Evolutionary conservation across 1,140 invertebrate species (phyloP), one percentile per base, ranked within the genome.

Genomic region (Parapsyche elsis): DNA sequence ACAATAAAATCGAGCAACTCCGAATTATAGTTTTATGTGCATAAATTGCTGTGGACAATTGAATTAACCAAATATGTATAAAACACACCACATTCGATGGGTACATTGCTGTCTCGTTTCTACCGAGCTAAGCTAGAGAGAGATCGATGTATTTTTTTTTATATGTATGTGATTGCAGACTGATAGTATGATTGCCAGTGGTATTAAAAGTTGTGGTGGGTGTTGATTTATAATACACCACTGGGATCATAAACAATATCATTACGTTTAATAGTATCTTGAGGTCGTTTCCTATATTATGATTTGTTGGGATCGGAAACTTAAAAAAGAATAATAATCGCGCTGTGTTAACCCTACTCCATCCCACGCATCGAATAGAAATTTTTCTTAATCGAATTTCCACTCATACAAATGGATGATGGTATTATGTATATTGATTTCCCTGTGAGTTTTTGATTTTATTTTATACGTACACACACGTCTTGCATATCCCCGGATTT

Each of bases 1-100:
- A 21, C 21, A 61, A 61, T 19, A 61, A 21, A 21, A 61, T 7
- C 57, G 21, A 16, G 21, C 21, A 61, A 61, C 57, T 21, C 57
- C 21, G 19, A 38, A 71, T 38, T 71, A 71, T 71, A 26, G 26
- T 71, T 71, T 38, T 23, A 24, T 23, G 16, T 14, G 67, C 67
- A 44, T 71, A 71, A 71, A 71, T 71, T 71, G 67, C 67, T 24
- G 14, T 24, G 24, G 30, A 71, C 67, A 71, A 71, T 71, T 71
- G 67, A 71, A 71, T 71, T 71, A 71, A 71, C 24, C 5, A 71
- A 71, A 71, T 71, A 30, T 23, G 26, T 26, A 30, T 71, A 44
- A 71, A 71, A 44, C 67, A 44, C 67, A 44, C 67, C 67, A 44
- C 67, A 61, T 61, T 71, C 30, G 9, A 19, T 9, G 1, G 57